A percentile compares a stretch with the other conserved stretches of the same genome.
Conservation (phyloP, 1,140 invertebrate species). For the Apis laboriosa region DNA sequence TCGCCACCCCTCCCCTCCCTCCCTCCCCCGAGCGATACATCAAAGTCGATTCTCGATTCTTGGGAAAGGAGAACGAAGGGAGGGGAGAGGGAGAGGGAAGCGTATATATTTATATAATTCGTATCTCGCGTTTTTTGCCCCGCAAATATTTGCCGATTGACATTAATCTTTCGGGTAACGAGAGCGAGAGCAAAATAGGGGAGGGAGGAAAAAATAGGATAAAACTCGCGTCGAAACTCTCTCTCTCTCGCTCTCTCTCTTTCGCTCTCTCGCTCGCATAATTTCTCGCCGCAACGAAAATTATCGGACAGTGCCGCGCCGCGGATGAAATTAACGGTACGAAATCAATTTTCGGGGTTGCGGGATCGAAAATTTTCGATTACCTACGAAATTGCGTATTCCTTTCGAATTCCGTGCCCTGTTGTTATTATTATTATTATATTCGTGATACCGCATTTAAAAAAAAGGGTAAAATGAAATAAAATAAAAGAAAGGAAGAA, state of each 20-base stretch:
- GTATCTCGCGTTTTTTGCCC: not conserved
- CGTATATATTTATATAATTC: not conserved
- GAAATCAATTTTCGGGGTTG: not conserved
- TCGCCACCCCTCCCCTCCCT: not conserved
- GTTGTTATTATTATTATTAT: too few relatives aligned
- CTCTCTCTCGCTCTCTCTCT: too few relatives aligned
- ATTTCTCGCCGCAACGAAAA: not conserved
- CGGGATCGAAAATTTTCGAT: not conserved
- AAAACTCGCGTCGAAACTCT: not conserved
- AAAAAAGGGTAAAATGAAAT: not conserved
- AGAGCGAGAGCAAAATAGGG: not conserved
- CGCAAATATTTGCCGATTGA: not conserved
- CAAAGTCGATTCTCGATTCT: not conserved
- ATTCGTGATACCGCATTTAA: not conserved
- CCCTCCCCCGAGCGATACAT: not conserved
- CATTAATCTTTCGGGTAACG: constrained; percentile 12
- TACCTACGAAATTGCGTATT: not conserved
- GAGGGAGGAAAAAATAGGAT: not conserved
- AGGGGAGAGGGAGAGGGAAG: too few relatives aligned
- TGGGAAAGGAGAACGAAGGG: too few relatives aligned
- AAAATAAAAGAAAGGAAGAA: not conserved
- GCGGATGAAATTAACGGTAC: not conserved
- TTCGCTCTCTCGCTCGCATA: not conserved
- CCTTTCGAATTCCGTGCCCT: too few relatives aligned
- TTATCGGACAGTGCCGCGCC: not conserved